These are phyloP conservation scores for Dicrostonyx torquatus DNA, from an alignment of 2,797 vertebrate genomes.

Conservation along the genomic window DNA sequence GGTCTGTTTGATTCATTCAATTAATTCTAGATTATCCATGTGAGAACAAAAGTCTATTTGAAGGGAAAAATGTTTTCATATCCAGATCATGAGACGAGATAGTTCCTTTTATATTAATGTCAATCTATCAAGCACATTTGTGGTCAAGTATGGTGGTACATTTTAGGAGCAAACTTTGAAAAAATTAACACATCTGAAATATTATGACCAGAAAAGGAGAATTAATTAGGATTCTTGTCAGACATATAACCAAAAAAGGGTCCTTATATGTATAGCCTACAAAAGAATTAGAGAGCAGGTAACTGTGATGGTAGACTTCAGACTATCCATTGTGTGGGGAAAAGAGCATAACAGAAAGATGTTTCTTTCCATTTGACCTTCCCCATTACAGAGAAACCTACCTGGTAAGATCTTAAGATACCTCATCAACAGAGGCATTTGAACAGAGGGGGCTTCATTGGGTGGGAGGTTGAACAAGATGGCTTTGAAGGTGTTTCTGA, in stretches of 20 bases:
- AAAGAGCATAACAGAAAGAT: slow-evolving; percentile 29
- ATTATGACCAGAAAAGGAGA: background rate
- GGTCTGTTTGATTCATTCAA: slow-evolving; percentile 36
- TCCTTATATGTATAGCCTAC: slow-evolving; percentile 5
- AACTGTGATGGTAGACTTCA: background rate
- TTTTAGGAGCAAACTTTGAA: slow-evolving; percentile 28
- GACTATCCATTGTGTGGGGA: background rate
- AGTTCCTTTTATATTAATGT: slow-evolving; percentile 17
- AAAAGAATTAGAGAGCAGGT: slow-evolving; percentile 20
- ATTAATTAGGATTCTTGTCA: background rate
- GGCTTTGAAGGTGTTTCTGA: slow-evolving; percentile 20
- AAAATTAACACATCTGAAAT: slow-evolving; percentile 24
- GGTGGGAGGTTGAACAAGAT: background rate
- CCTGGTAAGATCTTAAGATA: background rate
- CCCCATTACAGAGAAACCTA: slow-evolving; percentile 6
- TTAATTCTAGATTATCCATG: slow-evolving; percentile 7
- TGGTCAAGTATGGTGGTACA: background rate
- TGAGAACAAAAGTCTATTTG: background rate
- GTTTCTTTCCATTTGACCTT: slow-evolving; percentile 37
- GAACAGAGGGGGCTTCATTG: slow-evolving; percentile 9
- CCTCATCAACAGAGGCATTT: background rate
- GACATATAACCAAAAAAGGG: slow-evolving; percentile 19
- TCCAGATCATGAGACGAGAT: background rate
- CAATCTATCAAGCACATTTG: background rate
- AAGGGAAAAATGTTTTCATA: slow-evolving; percentile 30